phyloP scores from a whole-genome alignment of 1,140 invertebrate species.

The Drosophila nigromelanica region DNA sequence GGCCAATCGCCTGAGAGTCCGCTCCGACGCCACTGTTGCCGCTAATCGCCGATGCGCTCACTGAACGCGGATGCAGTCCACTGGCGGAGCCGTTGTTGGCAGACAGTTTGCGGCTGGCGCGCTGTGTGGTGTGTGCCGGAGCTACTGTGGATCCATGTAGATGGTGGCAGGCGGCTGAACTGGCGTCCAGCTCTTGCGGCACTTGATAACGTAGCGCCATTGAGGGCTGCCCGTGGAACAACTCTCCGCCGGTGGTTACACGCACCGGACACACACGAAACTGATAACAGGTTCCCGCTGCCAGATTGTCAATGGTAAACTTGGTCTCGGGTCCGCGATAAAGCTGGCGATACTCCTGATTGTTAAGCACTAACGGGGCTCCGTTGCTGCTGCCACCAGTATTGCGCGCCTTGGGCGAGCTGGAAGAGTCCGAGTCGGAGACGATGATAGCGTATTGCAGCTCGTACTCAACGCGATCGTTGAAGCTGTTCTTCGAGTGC shows the following conservation, averaged over 20 bases:
- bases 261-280: conserved; percentile 90
- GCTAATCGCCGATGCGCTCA: conserved; percentile 76
- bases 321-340: conserved; percentile 89
- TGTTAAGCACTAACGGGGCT: conserved; percentile 54
- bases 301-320: conserved; percentile 87
- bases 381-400: conserved; percentile 40
- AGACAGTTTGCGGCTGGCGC: conserved; percentile 66
- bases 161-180: conserved; percentile 47
- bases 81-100: conserved; percentile 38
- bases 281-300: conserved; percentile 89
- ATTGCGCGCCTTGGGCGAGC: conserved; percentile 50
- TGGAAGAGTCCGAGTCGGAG: conserved; percentile 43
- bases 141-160: conserved; percentile 44
- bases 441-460: conserved; percentile 67
- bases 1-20: conserved; percentile 53
- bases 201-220: conserved; percentile 84
- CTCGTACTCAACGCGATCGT: conserved; percentile 79
- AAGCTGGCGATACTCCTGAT: conserved; percentile 85
- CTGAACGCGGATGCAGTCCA: conserved; percentile 64
- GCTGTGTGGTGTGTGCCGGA: conserved; percentile 41
- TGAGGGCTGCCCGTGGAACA: conserved; percentile 88
- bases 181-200: conserved; percentile 63
- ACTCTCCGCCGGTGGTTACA: conserved; percentile 85
- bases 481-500: conserved; percentile 81
- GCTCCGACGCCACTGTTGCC: conserved; percentile 64